A percentile compares a stretch with the other conserved stretches of the same genome.
These are phyloP conservation scores for Eulacestoma nigropectus DNA, from an alignment of 2,113 vertebrate species.

Conservation along the genomic window DNA sequence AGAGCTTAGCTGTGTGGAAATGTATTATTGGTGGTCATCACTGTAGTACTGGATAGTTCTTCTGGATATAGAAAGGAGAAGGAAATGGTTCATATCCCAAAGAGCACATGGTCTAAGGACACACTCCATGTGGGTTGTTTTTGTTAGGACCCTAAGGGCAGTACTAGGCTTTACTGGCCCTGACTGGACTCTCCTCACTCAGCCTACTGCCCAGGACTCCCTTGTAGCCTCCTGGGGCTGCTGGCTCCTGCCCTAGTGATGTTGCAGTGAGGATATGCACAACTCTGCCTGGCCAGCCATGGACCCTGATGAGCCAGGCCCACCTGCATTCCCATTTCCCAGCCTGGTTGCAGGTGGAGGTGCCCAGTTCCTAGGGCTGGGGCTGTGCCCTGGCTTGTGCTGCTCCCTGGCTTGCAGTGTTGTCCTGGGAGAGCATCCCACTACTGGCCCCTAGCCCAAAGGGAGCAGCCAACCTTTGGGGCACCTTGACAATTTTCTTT, in stretches of 20 bases:
- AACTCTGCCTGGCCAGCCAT: background rate
- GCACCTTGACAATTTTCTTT: background rate
- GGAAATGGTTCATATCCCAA: background rate
- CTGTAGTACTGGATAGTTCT: background rate
- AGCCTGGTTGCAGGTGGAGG: background rate
- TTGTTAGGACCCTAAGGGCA: background rate
- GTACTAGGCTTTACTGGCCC: background rate
- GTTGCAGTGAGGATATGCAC: background rate
- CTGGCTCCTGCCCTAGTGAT: background rate
- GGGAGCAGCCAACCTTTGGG: background rate
- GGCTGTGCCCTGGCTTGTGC: background rate
- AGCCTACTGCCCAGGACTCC: background rate
- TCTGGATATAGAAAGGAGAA: background rate
- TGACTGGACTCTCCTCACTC: background rate
- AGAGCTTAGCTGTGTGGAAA: background rate
- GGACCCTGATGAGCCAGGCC: background rate
- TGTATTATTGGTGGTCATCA: background rate
- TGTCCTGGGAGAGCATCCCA: background rate
- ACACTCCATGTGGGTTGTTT: background rate
- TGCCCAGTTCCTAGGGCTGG: background rate
- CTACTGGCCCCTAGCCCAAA: background rate
- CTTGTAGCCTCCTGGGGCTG: background rate
- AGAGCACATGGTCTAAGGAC: background rate
- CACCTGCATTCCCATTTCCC: background rate
- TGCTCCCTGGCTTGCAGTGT: background rate